Base-by-base conservation (phyloP, 2,113 vertebrate genomes). In the Hypomesus transpacificus region DNA sequence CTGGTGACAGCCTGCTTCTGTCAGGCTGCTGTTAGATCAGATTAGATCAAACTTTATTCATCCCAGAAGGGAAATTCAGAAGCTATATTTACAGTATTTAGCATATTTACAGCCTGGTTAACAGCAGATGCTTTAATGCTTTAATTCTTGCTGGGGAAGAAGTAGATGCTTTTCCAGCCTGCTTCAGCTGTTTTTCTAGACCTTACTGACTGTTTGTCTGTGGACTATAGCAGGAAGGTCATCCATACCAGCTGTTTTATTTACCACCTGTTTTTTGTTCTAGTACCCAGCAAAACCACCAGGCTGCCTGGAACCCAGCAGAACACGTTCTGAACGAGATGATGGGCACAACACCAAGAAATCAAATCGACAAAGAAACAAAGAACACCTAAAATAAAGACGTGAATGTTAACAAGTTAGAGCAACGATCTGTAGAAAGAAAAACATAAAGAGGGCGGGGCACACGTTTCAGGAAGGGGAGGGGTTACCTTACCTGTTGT, bases 401-500 rank as follows among this genome's bases (percentile, higher is more conserved):
- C 69, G 56, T 71, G 69, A 61, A 52, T 64, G 62, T 56, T n/a
- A 81, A 87, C 75, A 63, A 66, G 51, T 63, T 61, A 66, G 66
- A 80, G 83, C 77, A 85, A 85, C 79, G 66, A 80, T 84, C 61
- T 16, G 59, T 26, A 22, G 58, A 22, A 22, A 22, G 58, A 16
- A 22, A 21, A 13, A 21, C n/a, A 21, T n/a, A 21, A 21, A 59
- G 57, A 21, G 57, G n/a, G 21, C 16, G 17, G 53, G 53, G 53
- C 13, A 22, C 13, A 20, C n/a, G 18, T n/a, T 4, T 21, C 5
- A 17, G 60, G 28, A 9, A 31, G 80, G 87, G 79, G 75, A 80
- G 79, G 75, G 81, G 83, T 84, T 66, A 84, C 89, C 92, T 93
- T 92, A 93, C 92, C 92, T 93, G 91, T 53, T 80, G 77, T 91